Evolutionary conservation across 2,888 invertebrate species (phyloP).

Genomic region (Xestia rhomboidea): DNA sequence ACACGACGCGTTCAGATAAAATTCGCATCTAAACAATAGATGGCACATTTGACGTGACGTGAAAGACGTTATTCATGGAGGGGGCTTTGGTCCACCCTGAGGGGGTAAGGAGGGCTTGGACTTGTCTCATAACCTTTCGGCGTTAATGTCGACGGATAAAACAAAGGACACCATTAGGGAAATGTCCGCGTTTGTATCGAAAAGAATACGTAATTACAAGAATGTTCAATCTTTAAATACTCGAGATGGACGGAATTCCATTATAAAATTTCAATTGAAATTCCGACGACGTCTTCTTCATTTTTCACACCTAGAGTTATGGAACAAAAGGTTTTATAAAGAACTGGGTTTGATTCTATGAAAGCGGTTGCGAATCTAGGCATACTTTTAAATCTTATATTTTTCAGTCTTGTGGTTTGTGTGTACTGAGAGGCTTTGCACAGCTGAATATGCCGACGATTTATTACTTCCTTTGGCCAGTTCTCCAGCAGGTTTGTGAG

Average conservation of each 20-base stretch:
- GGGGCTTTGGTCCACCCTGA: constrained; percentile 13
- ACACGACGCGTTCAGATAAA: constrained; percentile 68
- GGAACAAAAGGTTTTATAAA: constrained; percentile 38
- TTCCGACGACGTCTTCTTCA: constrained; percentile 37
- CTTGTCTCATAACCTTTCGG: constrained; percentile 61
- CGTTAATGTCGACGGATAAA: constrained; percentile 56
- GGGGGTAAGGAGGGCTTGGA: constrained; percentile 20
- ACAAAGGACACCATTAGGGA: constrained; percentile 62
- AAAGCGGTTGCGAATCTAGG: constrained; percentile 1
- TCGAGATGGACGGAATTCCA: constrained; percentile 45
- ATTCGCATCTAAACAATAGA: constrained; percentile 69
- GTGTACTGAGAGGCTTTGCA: constrained; percentile 20
- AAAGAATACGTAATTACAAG: constrained; percentile 65
- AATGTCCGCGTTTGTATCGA: constrained; percentile 59
- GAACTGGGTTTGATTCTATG: constrained; percentile 28
- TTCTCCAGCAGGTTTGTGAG: constrained; percentile 20
- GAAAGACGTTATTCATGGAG: constrained; percentile 62
- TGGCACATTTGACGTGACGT: constrained; percentile 66
- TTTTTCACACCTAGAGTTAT: constrained; percentile 42
- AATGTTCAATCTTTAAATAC: constrained; percentile 58
- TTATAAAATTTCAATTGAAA: constrained; percentile 59
- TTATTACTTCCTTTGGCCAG: constrained; percentile 47
- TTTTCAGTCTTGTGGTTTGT: constrained; percentile 34
- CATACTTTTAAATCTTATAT: constrained; percentile 1
- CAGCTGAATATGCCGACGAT: constrained; percentile 47